These are phyloP conservation scores for Magallana nippona DNA, from an alignment of 2,888 invertebrate species.

Conservation along the genomic window DNA sequence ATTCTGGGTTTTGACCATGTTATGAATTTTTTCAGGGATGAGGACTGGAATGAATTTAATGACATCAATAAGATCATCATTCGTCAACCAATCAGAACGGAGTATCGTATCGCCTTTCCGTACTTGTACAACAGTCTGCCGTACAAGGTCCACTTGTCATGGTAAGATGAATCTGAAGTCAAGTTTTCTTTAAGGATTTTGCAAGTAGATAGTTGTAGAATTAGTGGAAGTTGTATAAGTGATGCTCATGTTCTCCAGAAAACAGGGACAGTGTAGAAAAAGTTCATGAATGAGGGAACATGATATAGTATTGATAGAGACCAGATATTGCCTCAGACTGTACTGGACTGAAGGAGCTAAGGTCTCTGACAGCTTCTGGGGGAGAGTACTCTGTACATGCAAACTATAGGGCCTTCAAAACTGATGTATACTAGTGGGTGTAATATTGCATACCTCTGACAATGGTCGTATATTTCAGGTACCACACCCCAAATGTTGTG, in stretches of 20 bases:
- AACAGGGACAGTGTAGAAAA: background rate
- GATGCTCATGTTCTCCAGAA: background rate
- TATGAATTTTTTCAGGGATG: constrained; percentile 86
- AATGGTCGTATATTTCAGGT: constrained; percentile 84
- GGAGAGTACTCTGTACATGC: background rate
- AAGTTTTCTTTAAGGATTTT: too few relatives aligned
- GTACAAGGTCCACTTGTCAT: constrained; percentile 98
- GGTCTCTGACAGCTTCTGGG: background rate
- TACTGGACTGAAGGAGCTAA: constrained; percentile 18
- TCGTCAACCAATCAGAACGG: constrained; percentile 97
- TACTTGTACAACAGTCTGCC: constrained; percentile 99
- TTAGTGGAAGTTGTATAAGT: background rate
- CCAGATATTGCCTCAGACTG: constrained; percentile 31
- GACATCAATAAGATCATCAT: constrained; percentile 99
- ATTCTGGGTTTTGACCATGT: background rate
- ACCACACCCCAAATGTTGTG: constrained; percentile 99
- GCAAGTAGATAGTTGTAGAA: too few relatives aligned
- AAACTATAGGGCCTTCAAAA: background rate
- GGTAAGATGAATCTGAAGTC: constrained; percentile 84
- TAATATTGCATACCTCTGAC: background rate
- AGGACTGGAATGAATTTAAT: constrained; percentile 99
- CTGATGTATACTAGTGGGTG: background rate
- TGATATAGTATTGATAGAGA: background rate
- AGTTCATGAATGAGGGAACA: background rate
- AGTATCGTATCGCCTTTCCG: constrained; percentile 99